Evolutionary conservation across 53 echinoderm and acorn worm genomes (phyloP), one percentile per base, ranked within the genome.

Genomic region (Actinopyga echinites): DNA sequence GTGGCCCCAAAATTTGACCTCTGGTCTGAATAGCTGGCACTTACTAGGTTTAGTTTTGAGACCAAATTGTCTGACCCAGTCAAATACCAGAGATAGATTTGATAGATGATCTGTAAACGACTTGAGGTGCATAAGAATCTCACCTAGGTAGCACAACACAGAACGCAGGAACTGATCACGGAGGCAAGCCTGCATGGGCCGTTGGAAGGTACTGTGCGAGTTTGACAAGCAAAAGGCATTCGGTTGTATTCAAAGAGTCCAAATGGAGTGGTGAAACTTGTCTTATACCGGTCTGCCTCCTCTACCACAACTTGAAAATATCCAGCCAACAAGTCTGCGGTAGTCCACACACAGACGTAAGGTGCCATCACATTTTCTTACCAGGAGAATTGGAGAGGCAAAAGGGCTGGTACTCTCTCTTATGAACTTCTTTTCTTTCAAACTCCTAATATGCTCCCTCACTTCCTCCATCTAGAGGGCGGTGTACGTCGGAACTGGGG

Each of bases 381-480:
- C n/a, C n/a, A n/a, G n/a, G n/a, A n/a, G 44, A 9, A 74, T 43
- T 5, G 54, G 74, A 9, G 74, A 74, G 6, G 74, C 55, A 4
- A 20, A 44, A 28, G 45, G 74, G 53, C 74, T 74, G 3, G 13
- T 20, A 26, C 74, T 74, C 25, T 74, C 74, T 28, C 25, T 20
- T 4, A 74, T 44, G 8, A 74, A n/a, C 1, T 6, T 3, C 29
- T 49, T 20, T 6, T 49, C 52, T 6, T 43, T 5, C 74, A 53
- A 21, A 11, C 29, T 52, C 8, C 25, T 44, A 24, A 74, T 4
- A 15, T 74, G 74, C 5, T 74, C 45, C 52, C 25, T 74, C 5
- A 74, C 74, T 15, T 74, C 53, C 21, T 74, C 74, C 53, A 74
- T 74, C 38, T n/a, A 23, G n/a, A n/a, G n/a, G n/a, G n/a, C n/a